Conservation (phyloP, 2,888 invertebrate species). For the Leucozona laternaria region DNA sequence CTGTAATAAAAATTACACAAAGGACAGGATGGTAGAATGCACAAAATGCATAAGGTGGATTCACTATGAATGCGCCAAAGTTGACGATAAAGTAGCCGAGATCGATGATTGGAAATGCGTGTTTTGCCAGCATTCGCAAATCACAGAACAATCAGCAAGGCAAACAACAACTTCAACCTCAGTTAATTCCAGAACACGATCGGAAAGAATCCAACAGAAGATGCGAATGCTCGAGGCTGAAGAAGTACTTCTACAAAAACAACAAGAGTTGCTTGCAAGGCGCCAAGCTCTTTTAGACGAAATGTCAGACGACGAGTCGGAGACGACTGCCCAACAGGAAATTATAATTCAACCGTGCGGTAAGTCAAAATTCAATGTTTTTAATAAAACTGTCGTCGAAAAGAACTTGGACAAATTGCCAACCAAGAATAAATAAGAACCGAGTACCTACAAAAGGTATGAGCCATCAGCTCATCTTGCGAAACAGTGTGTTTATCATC, state of each 20-base stretch:
- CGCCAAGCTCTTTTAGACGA: neutral
- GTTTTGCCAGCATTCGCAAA: neutral
- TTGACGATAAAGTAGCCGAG: neutral
- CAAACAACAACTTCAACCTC: neutral
- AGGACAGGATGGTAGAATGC: too few relatives aligned
- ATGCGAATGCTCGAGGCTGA: neutral
- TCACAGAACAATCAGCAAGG: neutral
- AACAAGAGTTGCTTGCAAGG: neutral
- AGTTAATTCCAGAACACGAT: neutral
- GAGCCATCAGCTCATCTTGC: too few relatives aligned
- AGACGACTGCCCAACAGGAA: neutral
- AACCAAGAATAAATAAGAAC: neutral
- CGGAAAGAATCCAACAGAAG: neutral
- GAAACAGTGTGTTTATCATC: too few relatives aligned
- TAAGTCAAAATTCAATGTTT: neutral
- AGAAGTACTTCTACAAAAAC: neutral
- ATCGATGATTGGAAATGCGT: neutral
- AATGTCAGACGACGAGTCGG: slow-evolving; percentile 1
- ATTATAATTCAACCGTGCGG: neutral
- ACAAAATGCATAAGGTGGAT: neutral
- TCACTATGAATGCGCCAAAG: neutral
- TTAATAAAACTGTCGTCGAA: neutral
- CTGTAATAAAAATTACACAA: neutral
- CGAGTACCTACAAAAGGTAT: too few relatives aligned
- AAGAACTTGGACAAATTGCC: slow-evolving; percentile 1